Percentiles rank a stretch among this genome's conserved stretches.
Evolutionary conservation across 2,888 invertebrate genomes (phyloP).

Genomic region (Drosophila atripex): DNA sequence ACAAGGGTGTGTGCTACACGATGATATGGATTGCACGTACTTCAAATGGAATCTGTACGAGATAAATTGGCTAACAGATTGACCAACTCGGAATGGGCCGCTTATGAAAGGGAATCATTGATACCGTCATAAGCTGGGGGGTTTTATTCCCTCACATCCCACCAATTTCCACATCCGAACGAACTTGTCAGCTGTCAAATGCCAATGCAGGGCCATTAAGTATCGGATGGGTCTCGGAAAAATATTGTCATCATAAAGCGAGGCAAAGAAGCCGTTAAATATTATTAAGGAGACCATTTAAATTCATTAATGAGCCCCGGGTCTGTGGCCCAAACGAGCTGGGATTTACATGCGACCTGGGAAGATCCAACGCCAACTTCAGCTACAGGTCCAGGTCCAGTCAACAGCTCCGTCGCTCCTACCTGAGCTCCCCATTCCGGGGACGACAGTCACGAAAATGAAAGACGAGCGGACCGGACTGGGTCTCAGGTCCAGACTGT

Average conservation of each 20-base stretch:
- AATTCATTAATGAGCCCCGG: conserved; percentile 83
- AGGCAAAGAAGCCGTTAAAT: conserved; percentile 83
- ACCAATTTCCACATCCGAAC: conserved; percentile 45
- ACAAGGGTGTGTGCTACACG: conserved; percentile 1
- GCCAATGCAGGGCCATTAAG: conserved; percentile 76
- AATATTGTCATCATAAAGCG: conserved; percentile 83
- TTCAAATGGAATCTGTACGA: conserved; percentile 81
- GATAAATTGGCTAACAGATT: conserved; percentile 72
- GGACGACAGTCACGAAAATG: conserved; percentile 62
- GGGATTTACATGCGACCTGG: conserved; percentile 73
- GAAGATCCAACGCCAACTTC: conserved; percentile 42
- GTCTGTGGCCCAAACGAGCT: conserved; percentile 31
- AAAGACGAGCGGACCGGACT: conserved; percentile 64
- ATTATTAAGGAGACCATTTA: conserved; percentile 84
- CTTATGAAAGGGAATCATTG: conserved; percentile 81
- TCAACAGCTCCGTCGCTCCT: conserved; percentile 29
- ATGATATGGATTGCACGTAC: conserved; percentile 34
- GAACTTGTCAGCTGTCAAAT: conserved; percentile 80
- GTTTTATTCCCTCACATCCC: conserved; percentile 46
- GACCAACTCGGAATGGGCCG: conserved; percentile 42
- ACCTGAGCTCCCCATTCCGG: conserved; percentile 55
- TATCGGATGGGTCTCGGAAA: conserved; percentile 57
- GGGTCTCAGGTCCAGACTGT: conserved; percentile 30
- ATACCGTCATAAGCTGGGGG: conserved; percentile 71
- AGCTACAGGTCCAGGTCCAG: not conserved